Evolutionary conservation across 1,140 invertebrate genomes (phyloP).

Genomic region (Heterodera carotae): DNA sequence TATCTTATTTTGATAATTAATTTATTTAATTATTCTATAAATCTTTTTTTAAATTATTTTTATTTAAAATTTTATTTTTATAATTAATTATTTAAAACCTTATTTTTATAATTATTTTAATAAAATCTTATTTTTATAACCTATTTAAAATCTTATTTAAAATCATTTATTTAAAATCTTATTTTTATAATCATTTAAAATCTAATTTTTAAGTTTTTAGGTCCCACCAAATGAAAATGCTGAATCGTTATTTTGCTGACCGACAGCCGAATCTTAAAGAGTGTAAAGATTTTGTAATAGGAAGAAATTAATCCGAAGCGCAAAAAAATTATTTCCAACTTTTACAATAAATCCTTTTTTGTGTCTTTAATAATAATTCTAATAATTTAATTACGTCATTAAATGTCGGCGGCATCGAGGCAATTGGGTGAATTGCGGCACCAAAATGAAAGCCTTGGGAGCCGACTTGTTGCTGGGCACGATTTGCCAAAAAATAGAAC

Average conservation of each 20-base stretch:
- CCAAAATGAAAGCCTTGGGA: constrained; percentile 42
- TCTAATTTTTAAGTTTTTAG: constrained; percentile 19
- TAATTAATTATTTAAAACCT: too few species aligned
- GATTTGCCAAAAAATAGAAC: constrained; percentile 62
- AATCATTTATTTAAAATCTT: not conserved
- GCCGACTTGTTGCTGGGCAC: constrained; percentile 54
- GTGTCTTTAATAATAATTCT: not conserved
- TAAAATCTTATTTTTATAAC: too few species aligned
- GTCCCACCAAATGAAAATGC: constrained; percentile 60
- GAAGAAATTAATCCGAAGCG: too few species aligned
- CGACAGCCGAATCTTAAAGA: constrained; percentile 40
- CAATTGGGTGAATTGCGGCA: constrained; percentile 56
- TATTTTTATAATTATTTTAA: too few species aligned
- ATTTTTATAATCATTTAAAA: constrained; percentile 30
- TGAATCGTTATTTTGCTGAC: constrained; percentile 59
- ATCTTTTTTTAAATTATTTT: too few species aligned
- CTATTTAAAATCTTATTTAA: too few species aligned
- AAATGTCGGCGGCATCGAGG: constrained; percentile 58
- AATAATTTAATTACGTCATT: constrained; percentile 25
- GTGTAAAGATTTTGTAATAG: constrained; percentile 6
- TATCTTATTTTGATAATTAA: not conserved
- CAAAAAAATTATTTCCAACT: not conserved
- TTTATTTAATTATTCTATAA: too few species aligned
- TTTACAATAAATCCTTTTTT: not conserved
- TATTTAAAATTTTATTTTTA: constrained; percentile 24